These are phyloP conservation scores for Saccostrea echinata DNA, from an alignment of 1,140 invertebrate species.

Conservation along the genomic window DNA sequence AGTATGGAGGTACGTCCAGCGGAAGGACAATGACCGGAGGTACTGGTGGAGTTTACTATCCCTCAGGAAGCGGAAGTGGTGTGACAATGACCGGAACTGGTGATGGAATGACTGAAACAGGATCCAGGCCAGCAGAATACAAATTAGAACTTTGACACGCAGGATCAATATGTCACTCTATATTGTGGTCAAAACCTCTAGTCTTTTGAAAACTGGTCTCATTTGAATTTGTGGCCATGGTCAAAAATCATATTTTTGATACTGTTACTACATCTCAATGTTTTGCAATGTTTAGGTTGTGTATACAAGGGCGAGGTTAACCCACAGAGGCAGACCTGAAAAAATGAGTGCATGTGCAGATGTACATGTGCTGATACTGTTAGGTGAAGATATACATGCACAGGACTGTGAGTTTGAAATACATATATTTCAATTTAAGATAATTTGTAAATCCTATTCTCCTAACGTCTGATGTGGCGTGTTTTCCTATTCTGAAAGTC, in stretches of 20 bases:
- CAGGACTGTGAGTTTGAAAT: slow-evolving; percentile 49
- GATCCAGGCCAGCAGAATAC: too few relatives aligned
- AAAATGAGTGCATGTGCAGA: slow-evolving; percentile 46
- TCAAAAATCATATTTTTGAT: too few relatives aligned
- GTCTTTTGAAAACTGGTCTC: too few relatives aligned
- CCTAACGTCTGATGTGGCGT: too few relatives aligned
- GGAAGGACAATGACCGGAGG: neutral
- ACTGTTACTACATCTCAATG: neutral
- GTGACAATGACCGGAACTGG: neutral
- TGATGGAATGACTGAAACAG: neutral
- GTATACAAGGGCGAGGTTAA: slow-evolving; percentile 43
- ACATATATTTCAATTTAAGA: too few relatives aligned
- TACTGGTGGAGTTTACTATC: neutral
- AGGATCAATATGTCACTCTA: too few relatives aligned
- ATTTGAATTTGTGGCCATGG: too few relatives aligned
- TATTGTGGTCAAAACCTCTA: too few relatives aligned
- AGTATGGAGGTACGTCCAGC: slow-evolving; percentile 21
- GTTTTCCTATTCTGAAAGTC: too few relatives aligned
- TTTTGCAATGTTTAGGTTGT: slow-evolving; percentile 27
- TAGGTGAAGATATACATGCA: slow-evolving; percentile 56
- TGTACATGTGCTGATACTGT: slow-evolving; percentile 45
- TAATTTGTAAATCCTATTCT: too few relatives aligned
- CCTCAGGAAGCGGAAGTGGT: neutral
- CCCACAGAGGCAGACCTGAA: slow-evolving; percentile 41
- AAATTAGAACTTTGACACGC: neutral